Base-by-base conservation (phyloP, 1,140 invertebrate species). In the Conus ventricosus region DNA sequence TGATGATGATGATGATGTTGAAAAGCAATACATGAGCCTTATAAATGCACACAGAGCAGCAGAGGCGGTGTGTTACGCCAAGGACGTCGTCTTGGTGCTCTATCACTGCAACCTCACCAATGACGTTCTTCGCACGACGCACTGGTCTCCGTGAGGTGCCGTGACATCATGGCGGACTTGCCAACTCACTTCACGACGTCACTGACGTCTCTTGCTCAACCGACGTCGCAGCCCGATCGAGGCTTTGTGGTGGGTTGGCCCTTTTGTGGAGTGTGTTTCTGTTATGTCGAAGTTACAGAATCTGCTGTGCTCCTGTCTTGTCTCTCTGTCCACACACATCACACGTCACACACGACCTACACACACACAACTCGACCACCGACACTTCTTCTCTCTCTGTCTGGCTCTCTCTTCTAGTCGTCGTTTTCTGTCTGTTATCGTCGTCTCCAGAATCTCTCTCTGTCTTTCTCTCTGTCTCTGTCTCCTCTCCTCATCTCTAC, bases 61-160 rank as follows among this genome's bases (percentile, higher is more conserved):
- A 27, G 25, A 88, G 57, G 4, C 76, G 1, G 85, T 87, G 75
- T 80, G 75, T 87, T 53, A 6, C 90, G 91, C 10, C 88, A 86
- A 71, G 89, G 25, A 88, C 88, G 10, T 81, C 89, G 2, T 63
- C 76, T 95, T 13, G 94, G 94, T 11, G 91, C 92, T 90, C 6
- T n/a, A 78, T 94, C 11, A 85, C 75, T 20, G 91, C 92, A 1
- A 91, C 71, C 85, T 93, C 0, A 90, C 89, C 67, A 95, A 95
- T 87, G 94, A 94, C 85, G 88, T 94, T 92, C 92, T 23, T 60
- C 17, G 88, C 85, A 27, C 2, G 84, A 85, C 20, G 87, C 15
- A 63, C 91, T 20, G 23, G 91, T 95, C 11, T 94, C 94, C 7
- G 92, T 95, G 13, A 95, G 85, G 91, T 94, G 13, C 92, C 92